Conservation (phyloP, 2,113 vertebrate genomes). For the Menidia beryllina region DNA sequence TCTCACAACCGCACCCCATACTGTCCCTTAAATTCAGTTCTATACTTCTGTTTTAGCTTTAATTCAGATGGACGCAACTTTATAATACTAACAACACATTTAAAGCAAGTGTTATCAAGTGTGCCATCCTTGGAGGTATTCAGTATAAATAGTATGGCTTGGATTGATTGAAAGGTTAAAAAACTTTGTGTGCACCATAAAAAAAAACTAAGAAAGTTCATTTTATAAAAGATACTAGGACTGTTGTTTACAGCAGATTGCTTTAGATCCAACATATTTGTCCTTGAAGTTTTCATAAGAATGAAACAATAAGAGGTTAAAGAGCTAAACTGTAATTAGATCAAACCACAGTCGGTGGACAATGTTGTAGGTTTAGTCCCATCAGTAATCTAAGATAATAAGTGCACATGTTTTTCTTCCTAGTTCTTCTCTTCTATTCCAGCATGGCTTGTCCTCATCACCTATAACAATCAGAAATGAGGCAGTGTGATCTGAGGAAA, state of each 20-base stretch:
- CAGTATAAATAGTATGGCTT: conserved; percentile 26
- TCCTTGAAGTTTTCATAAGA: conserved; percentile 7
- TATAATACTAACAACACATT: neutral
- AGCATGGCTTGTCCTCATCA: conserved; percentile 20
- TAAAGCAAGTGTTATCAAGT: neutral
- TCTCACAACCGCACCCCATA: neutral
- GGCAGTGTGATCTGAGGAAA: neutral
- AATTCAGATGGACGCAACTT: neutral
- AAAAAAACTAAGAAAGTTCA: neutral
- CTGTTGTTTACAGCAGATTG: neutral
- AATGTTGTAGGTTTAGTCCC: neutral
- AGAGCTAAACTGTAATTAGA: conserved; percentile 3
- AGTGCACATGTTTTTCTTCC: conserved; percentile 1
- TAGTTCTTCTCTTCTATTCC: conserved; percentile 35
- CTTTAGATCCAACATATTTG: neutral
- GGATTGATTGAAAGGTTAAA: conserved; percentile 31
- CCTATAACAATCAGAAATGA: conserved; percentile 18
- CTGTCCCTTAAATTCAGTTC: neutral
- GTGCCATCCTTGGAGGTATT: neutral
- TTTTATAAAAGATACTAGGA: neutral
- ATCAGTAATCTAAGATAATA: conserved; percentile 21
- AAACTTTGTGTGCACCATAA: conserved; percentile 1
- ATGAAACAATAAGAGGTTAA: conserved; percentile 2
- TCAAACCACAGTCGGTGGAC: conserved; percentile 6
- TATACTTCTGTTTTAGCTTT: neutral